Percentiles rank a stretch among this genome's conserved stretches.
These are phyloP conservation scores for Periparus ater DNA, from an alignment of 2,797 vertebrate species.

Conservation along the genomic window DNA sequence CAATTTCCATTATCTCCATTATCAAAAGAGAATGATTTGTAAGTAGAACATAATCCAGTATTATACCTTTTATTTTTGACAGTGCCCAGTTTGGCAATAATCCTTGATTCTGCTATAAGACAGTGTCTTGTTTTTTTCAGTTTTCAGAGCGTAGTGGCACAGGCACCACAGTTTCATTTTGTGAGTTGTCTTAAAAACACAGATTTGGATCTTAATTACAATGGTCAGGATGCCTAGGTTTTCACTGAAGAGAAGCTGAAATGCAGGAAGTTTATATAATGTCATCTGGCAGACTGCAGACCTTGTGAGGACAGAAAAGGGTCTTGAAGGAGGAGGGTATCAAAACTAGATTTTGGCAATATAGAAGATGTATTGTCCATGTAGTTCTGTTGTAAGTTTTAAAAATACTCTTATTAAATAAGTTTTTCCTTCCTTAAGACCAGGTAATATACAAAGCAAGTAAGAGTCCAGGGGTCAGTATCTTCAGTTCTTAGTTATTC, in stretches of 20 bases:
- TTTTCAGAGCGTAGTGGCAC: neutral
- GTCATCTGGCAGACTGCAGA: conserved; percentile 16
- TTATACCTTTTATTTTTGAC: neutral
- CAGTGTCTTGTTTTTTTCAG: neutral
- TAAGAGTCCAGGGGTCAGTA: conserved; percentile 19
- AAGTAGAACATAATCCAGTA: neutral
- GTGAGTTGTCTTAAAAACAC: neutral
- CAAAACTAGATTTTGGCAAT: conserved; percentile 80
- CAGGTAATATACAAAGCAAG: conserved; percentile 45
- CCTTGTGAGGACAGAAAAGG: neutral
- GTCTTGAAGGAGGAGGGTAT: conserved; percentile 41
- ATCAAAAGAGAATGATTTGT: neutral
- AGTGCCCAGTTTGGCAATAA: neutral
- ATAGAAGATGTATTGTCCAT: conserved; percentile 62
- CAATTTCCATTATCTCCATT: neutral
- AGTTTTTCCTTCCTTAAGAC: conserved; percentile 53
- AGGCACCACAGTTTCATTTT: neutral
- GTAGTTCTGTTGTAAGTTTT: conserved; percentile 56
- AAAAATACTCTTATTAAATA: conserved; percentile 72
- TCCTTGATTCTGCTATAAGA: neutral
- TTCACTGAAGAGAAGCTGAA: conserved; percentile 23
- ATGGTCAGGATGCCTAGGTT: neutral
- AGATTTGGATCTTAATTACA: neutral
- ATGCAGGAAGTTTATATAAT: neutral
- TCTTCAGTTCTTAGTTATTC: conserved; percentile 69